Conservation (phyloP, 2,797 vertebrate genomes). For the Furcifer pardalis region DNA sequence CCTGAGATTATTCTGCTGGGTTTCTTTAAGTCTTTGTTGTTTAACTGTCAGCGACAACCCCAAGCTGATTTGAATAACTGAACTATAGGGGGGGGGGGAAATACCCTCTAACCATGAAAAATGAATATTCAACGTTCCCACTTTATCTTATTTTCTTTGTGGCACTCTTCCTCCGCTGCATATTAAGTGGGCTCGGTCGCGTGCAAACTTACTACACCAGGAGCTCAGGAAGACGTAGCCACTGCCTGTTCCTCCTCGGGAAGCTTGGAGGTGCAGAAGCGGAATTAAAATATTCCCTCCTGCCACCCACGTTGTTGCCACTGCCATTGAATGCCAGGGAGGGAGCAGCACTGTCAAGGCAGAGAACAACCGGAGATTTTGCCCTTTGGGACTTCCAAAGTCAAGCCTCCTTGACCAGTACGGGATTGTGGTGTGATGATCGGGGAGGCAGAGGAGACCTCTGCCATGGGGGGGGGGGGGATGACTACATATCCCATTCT, state of each 20-base stretch:
- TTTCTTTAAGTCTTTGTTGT: constrained; percentile 72
- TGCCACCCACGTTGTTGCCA: no score
- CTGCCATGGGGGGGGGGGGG: no score
- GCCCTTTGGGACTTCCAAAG: no score
- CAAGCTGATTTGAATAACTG: constrained; percentile 81
- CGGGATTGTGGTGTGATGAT: no score
- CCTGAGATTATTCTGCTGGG: constrained; percentile 54
- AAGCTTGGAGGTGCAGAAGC: constrained; percentile 77
- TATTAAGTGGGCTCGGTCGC: constrained; percentile 83
- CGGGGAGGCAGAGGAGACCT: no score
- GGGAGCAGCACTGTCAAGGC: no score
- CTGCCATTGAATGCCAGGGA: no score
- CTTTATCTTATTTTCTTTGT: constrained; percentile 83
- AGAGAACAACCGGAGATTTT: no score
- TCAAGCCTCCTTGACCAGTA: no score
- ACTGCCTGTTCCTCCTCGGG: constrained; percentile 31
- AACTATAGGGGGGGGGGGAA: no score
- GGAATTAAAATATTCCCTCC: constrained; percentile 59
- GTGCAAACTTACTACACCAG: constrained; percentile 55
- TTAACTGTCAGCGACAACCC: constrained; percentile 67
- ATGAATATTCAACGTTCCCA: constrained; percentile 95
- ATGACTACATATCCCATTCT: no score
- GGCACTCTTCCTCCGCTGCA: constrained; percentile 88
- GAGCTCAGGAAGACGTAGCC: constrained; percentile 60
- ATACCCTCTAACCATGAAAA: constrained; percentile 86